Evolutionary conservation across 2,888 invertebrate species (phyloP).

Genomic region (Papilio elwesi): DNA sequence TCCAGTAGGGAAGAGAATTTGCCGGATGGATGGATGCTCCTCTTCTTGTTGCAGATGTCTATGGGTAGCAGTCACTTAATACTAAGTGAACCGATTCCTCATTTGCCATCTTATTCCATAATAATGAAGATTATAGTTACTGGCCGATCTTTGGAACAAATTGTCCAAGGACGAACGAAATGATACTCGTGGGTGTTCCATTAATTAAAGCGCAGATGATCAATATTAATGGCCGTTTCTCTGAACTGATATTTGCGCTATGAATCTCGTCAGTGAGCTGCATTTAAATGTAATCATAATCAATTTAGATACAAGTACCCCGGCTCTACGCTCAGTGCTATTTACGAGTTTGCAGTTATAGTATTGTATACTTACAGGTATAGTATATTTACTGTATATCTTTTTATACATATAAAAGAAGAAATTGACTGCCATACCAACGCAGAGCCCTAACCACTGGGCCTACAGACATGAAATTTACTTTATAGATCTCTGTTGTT

Average conservation of each 20-base stretch:
- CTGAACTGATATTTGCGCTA: conserved; percentile 36
- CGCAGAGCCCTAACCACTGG: no score
- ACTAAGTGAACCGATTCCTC: no score
- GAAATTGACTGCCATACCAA: no score
- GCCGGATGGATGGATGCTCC: no score
- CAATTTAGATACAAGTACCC: conserved; percentile 26
- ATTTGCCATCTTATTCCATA: no score
- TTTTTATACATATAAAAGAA: background rate
- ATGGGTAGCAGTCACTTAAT: no score
- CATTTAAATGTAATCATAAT: conserved; percentile 29
- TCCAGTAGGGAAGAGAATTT: no score
- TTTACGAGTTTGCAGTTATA: background rate
- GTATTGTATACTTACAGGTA: background rate
- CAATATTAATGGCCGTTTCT: conserved; percentile 5
- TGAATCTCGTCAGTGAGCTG: conserved; percentile 3
- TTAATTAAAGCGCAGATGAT: conserved; percentile 16
- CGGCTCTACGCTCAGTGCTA: conserved; percentile 1
- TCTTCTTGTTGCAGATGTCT: no score
- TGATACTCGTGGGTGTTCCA: conserved; percentile 1
- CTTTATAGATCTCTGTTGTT: no score
- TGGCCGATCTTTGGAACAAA: background rate
- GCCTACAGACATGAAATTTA: no score
- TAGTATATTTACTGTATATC: background rate
- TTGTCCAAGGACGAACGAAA: conserved; percentile 9
- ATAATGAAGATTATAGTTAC: no score